These are phyloP conservation scores for Oreochromis spilurus DNA, from an alignment of 2,113 vertebrate genomes.

Conservation along the genomic window DNA sequence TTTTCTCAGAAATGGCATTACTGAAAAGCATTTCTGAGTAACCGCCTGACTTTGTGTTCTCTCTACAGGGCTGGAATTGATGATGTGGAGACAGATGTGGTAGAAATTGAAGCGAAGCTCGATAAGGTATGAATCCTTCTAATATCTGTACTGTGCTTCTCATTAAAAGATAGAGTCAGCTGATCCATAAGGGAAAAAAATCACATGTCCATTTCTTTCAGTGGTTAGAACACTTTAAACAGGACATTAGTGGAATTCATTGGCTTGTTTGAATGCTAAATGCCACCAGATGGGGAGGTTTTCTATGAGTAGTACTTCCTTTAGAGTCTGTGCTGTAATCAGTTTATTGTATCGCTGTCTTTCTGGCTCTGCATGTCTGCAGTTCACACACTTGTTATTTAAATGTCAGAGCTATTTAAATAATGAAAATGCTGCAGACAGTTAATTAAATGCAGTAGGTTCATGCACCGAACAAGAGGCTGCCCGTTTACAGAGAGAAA, in stretches of 20 bases:
- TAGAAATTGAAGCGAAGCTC: constrained; percentile 93
- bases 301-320: background rate
- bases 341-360: background rate
- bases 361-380: background rate
- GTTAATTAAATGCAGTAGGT: background rate
- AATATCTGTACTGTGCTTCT: background rate
- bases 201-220: background rate
- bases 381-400: background rate
- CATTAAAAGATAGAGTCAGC: background rate
- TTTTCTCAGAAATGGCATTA: background rate
- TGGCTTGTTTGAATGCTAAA: background rate
- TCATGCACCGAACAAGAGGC: background rate
- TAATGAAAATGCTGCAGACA: background rate
- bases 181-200: background rate
- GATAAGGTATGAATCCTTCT: constrained; percentile 84
- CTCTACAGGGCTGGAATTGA: constrained; percentile 87
- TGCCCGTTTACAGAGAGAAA: background rate
- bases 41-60: constrained; percentile 35
- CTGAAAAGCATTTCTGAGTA: background rate
- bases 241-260: background rate
- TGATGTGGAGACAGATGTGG: constrained; percentile 95
- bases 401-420: constrained; percentile 26
- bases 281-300: background rate
- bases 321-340: background rate
- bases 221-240: background rate